Evolutionary conservation across 2,888 invertebrate genomes (phyloP).

Genomic region (Drosophila trichaetosa): DNA sequence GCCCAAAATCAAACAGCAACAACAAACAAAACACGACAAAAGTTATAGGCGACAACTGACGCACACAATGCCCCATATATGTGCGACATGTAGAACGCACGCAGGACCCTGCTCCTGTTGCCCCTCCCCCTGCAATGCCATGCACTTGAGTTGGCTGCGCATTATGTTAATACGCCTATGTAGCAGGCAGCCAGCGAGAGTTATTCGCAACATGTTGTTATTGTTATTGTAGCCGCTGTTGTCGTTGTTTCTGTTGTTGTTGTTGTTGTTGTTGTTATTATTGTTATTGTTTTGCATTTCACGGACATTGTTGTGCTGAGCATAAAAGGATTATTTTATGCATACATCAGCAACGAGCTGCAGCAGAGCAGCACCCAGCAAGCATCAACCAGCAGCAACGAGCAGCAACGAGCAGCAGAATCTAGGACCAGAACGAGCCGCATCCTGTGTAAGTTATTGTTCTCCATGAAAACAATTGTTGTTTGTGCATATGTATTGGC

Average conservation of each 20-base stretch:
- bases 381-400: slow-evolving; percentile 31
- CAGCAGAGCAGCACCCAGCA: slow-evolving; percentile 14
- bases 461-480: slow-evolving; percentile 77
- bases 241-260: slow-evolving; percentile 42
- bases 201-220: slow-evolving; percentile 56
- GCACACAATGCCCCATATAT: slow-evolving; percentile 34
- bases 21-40: slow-evolving; percentile 45
- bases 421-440: slow-evolving; percentile 55
- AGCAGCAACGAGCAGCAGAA: slow-evolving; percentile 42
- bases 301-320: slow-evolving; percentile 81
- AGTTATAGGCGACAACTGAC: slow-evolving; percentile 64
- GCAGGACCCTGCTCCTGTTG: not conserved
- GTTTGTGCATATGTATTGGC: slow-evolving; percentile 65
- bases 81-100: slow-evolving; percentile 55
- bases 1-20: slow-evolving; percentile 65
- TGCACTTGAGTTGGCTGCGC: slow-evolving; percentile 77
- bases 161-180: slow-evolving; percentile 77
- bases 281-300: slow-evolving; percentile 82
- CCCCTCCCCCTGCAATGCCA: slow-evolving; percentile 15
- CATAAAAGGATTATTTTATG: slow-evolving; percentile 81
- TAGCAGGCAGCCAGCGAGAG: slow-evolving; percentile 33
- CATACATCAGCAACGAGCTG: slow-evolving; percentile 72
- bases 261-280: slow-evolving; percentile 57
- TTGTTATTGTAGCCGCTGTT: slow-evolving; percentile 23
- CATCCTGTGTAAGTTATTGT: slow-evolving; percentile 81